Percentiles rank a stretch among this genome's conserved stretches.
Evolutionary conservation across 2,888 invertebrate species (phyloP).

Genomic region (Dryococelus australis): DNA sequence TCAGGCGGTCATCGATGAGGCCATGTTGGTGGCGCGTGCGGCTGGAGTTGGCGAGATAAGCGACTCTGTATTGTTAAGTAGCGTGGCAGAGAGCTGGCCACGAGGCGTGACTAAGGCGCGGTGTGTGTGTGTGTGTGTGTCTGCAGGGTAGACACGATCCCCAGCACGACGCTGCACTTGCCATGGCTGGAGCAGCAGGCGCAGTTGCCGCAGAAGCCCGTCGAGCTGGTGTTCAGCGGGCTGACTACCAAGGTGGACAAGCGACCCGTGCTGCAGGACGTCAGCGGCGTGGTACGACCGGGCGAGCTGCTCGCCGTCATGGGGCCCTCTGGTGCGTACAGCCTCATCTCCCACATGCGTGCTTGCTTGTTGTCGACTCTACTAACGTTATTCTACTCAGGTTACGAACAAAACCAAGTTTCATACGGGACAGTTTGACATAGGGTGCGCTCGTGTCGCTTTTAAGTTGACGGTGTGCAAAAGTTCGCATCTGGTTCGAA

Average conservation of each 20-base stretch:
- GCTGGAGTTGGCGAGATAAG: no score
- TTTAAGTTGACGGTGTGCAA: no score
- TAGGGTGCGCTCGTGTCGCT: no score
- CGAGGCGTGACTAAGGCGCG: no score
- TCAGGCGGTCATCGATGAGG: no score
- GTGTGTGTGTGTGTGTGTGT: not conserved
- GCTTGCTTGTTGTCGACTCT: not conserved
- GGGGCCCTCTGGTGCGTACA: slow-evolving; percentile 75
- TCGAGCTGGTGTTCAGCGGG: slow-evolving; percentile 72
- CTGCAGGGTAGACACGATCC: slow-evolving; percentile 38
- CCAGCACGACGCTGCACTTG: slow-evolving; percentile 52
- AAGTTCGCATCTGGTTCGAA: no score
- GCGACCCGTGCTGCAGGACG: slow-evolving; percentile 71
- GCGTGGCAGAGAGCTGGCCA: no score
- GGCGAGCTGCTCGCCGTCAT: slow-evolving; percentile 82
- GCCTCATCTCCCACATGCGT: slow-evolving; percentile 29
- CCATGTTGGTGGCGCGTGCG: no score
- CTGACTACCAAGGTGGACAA: slow-evolving; percentile 62
- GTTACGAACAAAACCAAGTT: no score
- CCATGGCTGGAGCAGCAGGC: slow-evolving; percentile 63
- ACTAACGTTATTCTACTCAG: slow-evolving; percentile 31
- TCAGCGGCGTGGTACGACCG: slow-evolving; percentile 76
- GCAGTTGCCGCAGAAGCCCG: slow-evolving; percentile 64
- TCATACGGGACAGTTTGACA: no score
- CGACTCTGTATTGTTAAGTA: no score